Evolutionary conservation across 1,140 invertebrate genomes (phyloP).

Genomic region (Lysiphlebus fabarum): DNA sequence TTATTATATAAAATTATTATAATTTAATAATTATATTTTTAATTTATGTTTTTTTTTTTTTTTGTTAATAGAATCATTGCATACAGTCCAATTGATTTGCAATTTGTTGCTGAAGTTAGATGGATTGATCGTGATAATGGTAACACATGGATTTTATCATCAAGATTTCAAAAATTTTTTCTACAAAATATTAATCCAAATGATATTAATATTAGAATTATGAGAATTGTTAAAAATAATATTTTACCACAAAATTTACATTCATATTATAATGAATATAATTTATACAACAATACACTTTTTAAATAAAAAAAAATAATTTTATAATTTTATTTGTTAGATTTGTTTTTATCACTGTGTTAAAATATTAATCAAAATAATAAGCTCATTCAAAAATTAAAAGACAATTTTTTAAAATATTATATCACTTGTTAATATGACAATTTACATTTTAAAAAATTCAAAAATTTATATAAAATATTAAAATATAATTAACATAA

Average conservation of each 20-base stretch:
- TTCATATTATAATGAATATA: conserved; percentile 17
- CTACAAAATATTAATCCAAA: conserved; percentile 57
- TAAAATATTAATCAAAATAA: too few relatives aligned
- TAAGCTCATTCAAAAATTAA: too few relatives aligned
- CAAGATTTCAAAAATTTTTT: conserved; percentile 77
- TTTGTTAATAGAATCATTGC: conserved; percentile 62
- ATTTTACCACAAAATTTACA: conserved; percentile 1
- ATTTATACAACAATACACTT: conserved; percentile 36
- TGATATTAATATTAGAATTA: conserved; percentile 64
- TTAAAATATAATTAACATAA: too few relatives aligned
- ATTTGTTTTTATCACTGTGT: too few relatives aligned
- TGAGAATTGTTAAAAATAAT: conserved; percentile 51
- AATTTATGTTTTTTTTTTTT: conserved; percentile 18
- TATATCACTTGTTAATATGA: too few relatives aligned
- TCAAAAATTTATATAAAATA: too few relatives aligned
- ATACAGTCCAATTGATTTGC: conserved; percentile 65
- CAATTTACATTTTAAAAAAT: too few relatives aligned
- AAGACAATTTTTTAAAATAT: too few relatives aligned
- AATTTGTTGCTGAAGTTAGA: conserved; percentile 72
- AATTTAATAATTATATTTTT: conserved; percentile 10
- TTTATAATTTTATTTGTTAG: background rate
- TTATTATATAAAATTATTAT: conserved; percentile 1
- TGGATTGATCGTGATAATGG: conserved; percentile 64
- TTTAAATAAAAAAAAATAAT: background rate
- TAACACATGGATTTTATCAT: conserved; percentile 66